Conservation (phyloP, 2,797 vertebrate species). For the Anguilla megastoma region DNA sequence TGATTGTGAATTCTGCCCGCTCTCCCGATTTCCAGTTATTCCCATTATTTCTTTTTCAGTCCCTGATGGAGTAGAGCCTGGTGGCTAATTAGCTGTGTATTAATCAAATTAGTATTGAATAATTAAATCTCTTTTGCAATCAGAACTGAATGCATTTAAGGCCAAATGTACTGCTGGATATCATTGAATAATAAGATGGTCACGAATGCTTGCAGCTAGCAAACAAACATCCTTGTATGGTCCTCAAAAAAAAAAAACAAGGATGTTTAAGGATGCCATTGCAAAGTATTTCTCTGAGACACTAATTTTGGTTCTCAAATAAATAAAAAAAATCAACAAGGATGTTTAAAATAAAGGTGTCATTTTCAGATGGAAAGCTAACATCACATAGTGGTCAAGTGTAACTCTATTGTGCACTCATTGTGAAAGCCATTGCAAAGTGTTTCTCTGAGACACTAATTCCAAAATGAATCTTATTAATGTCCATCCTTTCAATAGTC, state of each 20-base stretch:
- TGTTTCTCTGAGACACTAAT: not conserved
- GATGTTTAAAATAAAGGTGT: conserved; percentile 17
- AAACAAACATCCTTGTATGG: conserved; percentile 14
- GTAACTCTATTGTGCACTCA: not conserved
- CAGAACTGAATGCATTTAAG: conserved; percentile 24
- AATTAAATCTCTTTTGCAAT: conserved; percentile 38
- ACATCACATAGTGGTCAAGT: conserved; percentile 13
- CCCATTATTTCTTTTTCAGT: not conserved
- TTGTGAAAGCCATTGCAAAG: not conserved
- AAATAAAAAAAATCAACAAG: not conserved
- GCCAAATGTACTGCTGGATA: conserved; percentile 22
- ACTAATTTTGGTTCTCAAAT: not conserved
- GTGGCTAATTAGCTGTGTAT: conserved; percentile 45
- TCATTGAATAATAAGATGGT: conserved; percentile 33
- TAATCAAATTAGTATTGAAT: conserved; percentile 39
- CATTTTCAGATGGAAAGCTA: conserved; percentile 25
- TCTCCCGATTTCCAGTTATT: not conserved
- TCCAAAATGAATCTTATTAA: not conserved
- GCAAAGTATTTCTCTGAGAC: no score
- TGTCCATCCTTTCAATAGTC: not conserved
- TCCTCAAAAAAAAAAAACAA: not conserved
- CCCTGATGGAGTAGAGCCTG: conserved; percentile 30
- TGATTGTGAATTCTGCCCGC: conserved; percentile 36
- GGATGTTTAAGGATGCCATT: not conserved
- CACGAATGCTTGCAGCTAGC: not conserved